Conservation (phyloP, 2,113 vertebrate genomes). For the Neopipo cinnamomea region DNA sequence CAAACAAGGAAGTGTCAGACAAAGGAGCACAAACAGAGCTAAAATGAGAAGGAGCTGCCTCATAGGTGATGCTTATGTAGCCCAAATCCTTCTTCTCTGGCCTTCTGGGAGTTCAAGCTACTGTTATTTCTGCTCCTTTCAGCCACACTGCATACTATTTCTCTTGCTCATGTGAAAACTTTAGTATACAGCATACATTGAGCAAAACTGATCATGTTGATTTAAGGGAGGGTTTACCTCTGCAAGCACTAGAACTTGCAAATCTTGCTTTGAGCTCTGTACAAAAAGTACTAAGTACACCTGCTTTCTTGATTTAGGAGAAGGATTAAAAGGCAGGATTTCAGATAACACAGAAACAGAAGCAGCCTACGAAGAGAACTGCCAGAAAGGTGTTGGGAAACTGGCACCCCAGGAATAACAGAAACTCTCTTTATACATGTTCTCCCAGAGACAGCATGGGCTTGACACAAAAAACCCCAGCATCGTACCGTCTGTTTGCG, state of each 20-base stretch:
- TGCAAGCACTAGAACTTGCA: background rate
- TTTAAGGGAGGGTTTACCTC: background rate
- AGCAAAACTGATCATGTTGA: background rate
- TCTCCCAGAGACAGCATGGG: background rate
- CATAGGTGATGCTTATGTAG: background rate
- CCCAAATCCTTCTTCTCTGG: background rate
- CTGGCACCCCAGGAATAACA: background rate
- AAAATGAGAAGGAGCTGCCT: background rate
- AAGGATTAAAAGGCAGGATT: background rate
- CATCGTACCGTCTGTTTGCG: constrained; percentile 73
- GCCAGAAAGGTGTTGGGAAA: background rate
- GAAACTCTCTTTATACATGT: background rate
- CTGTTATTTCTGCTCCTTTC: background rate
- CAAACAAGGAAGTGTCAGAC: background rate
- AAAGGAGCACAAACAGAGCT: background rate
- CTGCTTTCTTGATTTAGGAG: background rate
- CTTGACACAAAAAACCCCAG: background rate
- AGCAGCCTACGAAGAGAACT: background rate
- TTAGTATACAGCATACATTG: background rate
- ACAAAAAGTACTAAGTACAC: background rate
- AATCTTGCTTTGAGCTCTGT: background rate
- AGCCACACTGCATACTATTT: background rate
- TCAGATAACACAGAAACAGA: background rate
- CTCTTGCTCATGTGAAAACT: background rate
- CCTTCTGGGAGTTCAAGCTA: background rate